A percentile compares a stretch with the other conserved stretches of the same genome.
Evolutionary conservation across 2,888 invertebrate species (phyloP).

Genomic region (Drosophila niveifrons): DNA sequence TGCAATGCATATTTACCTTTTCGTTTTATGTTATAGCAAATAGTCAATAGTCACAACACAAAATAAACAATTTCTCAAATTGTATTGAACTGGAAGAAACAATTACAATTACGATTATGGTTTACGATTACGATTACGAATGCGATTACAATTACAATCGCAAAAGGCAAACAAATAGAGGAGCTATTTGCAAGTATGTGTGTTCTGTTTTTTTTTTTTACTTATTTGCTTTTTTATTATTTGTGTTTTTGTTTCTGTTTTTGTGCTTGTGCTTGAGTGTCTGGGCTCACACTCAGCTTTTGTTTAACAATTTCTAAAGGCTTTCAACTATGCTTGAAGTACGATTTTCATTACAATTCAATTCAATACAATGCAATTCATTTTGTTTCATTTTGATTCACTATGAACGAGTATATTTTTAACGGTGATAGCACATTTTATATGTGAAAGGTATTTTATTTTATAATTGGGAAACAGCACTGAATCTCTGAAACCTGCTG

Average conservation of each 20-base stretch:
- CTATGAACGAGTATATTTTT: slow-evolving; percentile 52
- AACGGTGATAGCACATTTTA: slow-evolving; percentile 54
- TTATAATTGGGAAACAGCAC: slow-evolving; percentile 49
- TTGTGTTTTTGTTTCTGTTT: slow-evolving; percentile 30
- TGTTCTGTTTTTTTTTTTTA: background rate
- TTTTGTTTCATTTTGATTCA: slow-evolving; percentile 15
- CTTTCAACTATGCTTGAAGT: slow-evolving; percentile 48
- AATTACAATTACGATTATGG: slow-evolving; percentile 25
- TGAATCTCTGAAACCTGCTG: slow-evolving; percentile 60
- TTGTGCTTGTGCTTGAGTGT: slow-evolving; percentile 24
- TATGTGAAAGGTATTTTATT: slow-evolving; percentile 60
- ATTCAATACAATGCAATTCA: slow-evolving; percentile 11
- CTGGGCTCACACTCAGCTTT: slow-evolving; percentile 24
- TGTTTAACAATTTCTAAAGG: slow-evolving; percentile 63
- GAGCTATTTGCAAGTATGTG: slow-evolving; percentile 29
- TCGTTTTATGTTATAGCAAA: background rate
- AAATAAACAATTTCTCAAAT: slow-evolving; percentile 33
- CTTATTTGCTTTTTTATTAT: background rate
- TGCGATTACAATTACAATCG: slow-evolving; percentile 22
- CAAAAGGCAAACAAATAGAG: slow-evolving; percentile 42
- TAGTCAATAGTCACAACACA: background rate
- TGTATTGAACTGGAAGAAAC: slow-evolving; percentile 38
- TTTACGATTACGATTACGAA: slow-evolving; percentile 9
- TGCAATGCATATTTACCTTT: slow-evolving; percentile 22
- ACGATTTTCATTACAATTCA: slow-evolving; percentile 16